phyloP scores from a whole-genome alignment of 2,797 vertebrate genomes.

The Sphenodon punctatus region DNA sequence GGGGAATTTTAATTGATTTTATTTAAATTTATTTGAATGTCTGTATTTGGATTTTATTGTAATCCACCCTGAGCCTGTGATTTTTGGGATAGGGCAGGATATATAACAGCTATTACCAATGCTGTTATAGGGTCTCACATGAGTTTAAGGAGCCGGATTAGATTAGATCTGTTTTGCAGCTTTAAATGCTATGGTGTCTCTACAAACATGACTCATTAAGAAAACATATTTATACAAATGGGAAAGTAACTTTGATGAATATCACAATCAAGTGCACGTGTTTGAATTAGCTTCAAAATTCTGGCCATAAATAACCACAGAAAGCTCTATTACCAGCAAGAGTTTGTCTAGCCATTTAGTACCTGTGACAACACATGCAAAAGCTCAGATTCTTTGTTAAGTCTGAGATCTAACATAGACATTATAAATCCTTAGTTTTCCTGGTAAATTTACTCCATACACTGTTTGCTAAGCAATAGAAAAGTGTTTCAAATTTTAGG shows the following conservation, averaged over 20 bases:
- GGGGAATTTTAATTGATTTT: too few species aligned
- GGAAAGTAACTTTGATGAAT: neutral
- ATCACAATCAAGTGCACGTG: neutral
- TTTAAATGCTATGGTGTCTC: neutral
- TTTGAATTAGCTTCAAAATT: neutral
- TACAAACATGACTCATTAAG: neutral
- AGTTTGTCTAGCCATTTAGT: neutral
- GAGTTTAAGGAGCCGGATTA: neutral
- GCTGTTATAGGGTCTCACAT: neutral
- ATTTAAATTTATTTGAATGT: too few species aligned
- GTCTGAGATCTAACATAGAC: neutral
- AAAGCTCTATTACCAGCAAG: rapidly evolving
- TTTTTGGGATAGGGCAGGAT: too few species aligned
- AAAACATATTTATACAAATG: neutral
- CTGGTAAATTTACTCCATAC: conserved; percentile 25
- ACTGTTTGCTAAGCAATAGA: conserved; percentile 3
- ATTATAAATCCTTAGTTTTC: neutral
- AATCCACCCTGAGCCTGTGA: too few species aligned
- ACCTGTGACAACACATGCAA: neutral
- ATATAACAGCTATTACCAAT: too few species aligned
- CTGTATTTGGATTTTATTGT: too few species aligned
- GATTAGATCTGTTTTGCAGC: neutral
- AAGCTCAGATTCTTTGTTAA: neutral
- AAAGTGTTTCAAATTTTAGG: neutral
- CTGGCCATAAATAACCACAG: rapidly evolving